Percentiles rank a stretch among this genome's conserved stretches.
Evolutionary conservation across 2,113 vertebrate species (phyloP).

Genomic region (Tapirus terrestris): DNA sequence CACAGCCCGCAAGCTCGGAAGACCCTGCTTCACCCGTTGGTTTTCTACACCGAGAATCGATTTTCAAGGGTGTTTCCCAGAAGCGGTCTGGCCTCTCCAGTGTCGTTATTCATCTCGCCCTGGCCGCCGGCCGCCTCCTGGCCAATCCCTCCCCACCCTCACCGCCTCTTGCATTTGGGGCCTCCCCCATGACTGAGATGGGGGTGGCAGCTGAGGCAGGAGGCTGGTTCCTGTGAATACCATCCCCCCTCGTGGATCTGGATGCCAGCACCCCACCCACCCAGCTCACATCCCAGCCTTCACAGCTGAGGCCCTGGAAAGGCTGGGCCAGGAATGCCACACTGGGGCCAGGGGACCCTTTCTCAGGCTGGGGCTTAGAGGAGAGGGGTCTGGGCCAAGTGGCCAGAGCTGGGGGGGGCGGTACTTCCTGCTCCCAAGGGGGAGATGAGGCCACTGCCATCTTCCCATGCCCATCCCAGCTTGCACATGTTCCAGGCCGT

Average conservation of each 20-base stretch:
- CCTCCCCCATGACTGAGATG: neutral
- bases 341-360: slow-evolving; percentile 53
- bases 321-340: neutral
- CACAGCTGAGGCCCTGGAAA: slow-evolving; percentile 55
- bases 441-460: neutral
- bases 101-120: neutral
- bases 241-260: neutral
- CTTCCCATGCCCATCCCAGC: slow-evolving; percentile 41
- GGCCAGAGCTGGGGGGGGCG: neutral
- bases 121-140: slow-evolving; percentile 22
- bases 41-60: slow-evolving; percentile 62
- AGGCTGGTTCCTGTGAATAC: slow-evolving; percentile 20
- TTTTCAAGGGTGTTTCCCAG: slow-evolving; percentile 77
- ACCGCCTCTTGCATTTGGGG: neutral
- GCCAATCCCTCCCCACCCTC: neutral
- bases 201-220: neutral
- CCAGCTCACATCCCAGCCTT: neutral
- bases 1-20: slow-evolving; percentile 17
- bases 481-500: neutral
- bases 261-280: neutral
- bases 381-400: slow-evolving; percentile 55
- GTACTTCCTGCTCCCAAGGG: slow-evolving; percentile 33
- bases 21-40: neutral
- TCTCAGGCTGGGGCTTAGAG: slow-evolving; percentile 80
- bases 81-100: slow-evolving; percentile 21